phyloP scores from a whole-genome alignment of 2,888 invertebrate species.

The Malachius bipustulatus region DNA sequence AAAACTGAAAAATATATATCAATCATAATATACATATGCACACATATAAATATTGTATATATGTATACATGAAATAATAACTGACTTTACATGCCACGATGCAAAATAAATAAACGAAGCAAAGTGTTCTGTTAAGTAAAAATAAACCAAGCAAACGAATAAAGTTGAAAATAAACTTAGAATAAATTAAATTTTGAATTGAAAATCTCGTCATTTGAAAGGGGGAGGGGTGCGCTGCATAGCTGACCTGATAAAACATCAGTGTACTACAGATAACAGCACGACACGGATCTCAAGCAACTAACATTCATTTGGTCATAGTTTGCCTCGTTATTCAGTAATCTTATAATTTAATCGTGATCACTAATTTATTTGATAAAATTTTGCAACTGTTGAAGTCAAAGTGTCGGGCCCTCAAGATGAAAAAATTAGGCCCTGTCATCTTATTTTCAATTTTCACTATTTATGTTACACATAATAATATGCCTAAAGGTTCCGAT shows the following conservation, averaged over 20 bases:
- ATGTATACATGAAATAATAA: no score
- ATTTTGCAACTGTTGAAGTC: no score
- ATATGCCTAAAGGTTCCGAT: no score
- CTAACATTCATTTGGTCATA: no score
- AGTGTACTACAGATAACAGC: conserved; percentile 12
- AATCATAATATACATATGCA: no score
- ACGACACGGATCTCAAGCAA: neutral
- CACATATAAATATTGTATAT: no score
- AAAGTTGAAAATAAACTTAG: conserved; percentile 18
- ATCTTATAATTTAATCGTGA: no score
- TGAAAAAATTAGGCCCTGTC: no score
- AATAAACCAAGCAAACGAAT: conserved; percentile 20
- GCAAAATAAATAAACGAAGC: conserved; percentile 29
- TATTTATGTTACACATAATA: no score
- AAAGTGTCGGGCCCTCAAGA: no score
- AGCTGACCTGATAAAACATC: conserved; percentile 19
- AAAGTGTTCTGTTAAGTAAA: conserved; percentile 25
- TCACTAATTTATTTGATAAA: no score
- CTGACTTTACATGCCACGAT: conserved; percentile 36
- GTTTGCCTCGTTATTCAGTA: conserved; percentile 14
- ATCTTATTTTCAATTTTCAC: no score
- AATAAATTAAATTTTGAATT: conserved; percentile 17
- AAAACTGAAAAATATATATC: conserved; percentile 27
- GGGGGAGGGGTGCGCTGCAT: conserved; percentile 31
- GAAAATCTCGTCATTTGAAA: conserved; percentile 34